Conservation (phyloP, 2,888 invertebrate genomes). For the Ophion ellenae region DNA sequence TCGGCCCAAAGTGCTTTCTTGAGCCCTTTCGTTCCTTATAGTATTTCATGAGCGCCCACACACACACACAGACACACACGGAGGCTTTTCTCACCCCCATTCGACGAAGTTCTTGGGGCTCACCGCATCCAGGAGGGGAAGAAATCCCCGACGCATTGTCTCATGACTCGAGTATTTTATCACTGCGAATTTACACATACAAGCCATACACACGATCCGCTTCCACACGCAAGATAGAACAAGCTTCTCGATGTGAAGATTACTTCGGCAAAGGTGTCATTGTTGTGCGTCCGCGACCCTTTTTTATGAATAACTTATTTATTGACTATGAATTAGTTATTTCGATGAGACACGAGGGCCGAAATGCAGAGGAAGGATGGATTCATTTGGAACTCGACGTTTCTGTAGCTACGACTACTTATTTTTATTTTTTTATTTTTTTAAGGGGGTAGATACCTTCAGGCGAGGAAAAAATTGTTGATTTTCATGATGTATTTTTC, state of each 20-base stretch:
- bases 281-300: no score
- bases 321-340: no score
- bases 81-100: slow-evolving; percentile 40
- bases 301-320: no score
- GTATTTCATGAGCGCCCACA: not conserved
- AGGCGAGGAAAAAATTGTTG: no score
- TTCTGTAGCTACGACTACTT: no score
- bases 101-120: slow-evolving; percentile 23
- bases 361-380: no score
- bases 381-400: no score
- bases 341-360: no score
- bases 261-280: not conserved
- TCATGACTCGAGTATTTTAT: slow-evolving; percentile 25
- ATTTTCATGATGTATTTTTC: no score
- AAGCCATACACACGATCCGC: not conserved
- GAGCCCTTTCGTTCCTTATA: slow-evolving; percentile 7
- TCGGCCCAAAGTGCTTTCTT: not conserved
- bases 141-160: slow-evolving; percentile 47
- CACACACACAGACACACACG: not conserved
- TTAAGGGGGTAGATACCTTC: no score
- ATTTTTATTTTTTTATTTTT: no score
- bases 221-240: not conserved
- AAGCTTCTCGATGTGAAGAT: not conserved
- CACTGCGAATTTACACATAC: slow-evolving; percentile 8
- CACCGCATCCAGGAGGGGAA: slow-evolving; percentile 11